Conservation (phyloP, 2,113 vertebrate species). For the Hyla sarda region DNA sequence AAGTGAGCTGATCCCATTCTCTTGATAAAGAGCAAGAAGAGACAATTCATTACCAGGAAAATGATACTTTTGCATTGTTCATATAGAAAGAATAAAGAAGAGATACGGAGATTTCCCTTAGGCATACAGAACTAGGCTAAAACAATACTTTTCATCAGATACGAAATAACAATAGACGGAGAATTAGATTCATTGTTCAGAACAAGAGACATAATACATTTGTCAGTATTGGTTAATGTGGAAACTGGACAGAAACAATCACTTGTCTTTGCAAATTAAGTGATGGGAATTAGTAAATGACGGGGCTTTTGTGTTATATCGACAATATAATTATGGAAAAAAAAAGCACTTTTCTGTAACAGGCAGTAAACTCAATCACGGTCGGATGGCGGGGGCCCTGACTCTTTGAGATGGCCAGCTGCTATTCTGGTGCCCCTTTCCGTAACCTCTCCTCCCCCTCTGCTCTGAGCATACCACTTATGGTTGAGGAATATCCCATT, state of each 20-base stretch:
- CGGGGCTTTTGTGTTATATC: not conserved
- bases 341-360: not conserved
- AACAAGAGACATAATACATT: not conserved
- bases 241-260: not conserved
- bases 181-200: slow-evolving; percentile 7
- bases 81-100: not conserved
- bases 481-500: slow-evolving; percentile 4
- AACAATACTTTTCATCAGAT: not conserved
- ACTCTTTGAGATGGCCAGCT: not conserved
- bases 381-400: not conserved
- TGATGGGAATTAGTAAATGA: not conserved
- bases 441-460: not conserved
- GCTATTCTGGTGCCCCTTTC: not conserved
- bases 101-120: not conserved
- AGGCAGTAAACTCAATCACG: not conserved
- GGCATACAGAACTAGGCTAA: not conserved
- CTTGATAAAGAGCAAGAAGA: not conserved
- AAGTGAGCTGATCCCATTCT: not conserved
- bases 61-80: slow-evolving; percentile 12
- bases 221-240: not conserved
- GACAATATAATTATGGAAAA: not conserved
- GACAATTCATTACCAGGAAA: not conserved
- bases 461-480: not conserved
- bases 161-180: not conserved
- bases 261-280: not conserved